Conservation (phyloP, 2,888 invertebrate genomes). For the Pilophorus perplexus region DNA sequence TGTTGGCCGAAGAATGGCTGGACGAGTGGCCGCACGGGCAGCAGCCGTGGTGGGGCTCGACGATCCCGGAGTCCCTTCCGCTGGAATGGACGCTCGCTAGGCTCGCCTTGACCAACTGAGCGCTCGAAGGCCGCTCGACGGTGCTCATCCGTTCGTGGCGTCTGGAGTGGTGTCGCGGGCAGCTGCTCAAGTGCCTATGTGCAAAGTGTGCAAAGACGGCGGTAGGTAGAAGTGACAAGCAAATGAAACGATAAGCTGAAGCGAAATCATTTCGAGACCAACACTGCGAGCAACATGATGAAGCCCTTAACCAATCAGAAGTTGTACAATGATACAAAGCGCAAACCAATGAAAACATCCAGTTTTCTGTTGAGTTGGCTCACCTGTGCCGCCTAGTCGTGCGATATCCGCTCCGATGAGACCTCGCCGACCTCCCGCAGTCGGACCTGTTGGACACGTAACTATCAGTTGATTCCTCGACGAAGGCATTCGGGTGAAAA, state of each 20-base stretch:
- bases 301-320: no score
- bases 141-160: slow-evolving; percentile 8
- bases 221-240: no score
- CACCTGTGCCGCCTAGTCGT: slow-evolving; percentile 38
- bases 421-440: slow-evolving; percentile 47
- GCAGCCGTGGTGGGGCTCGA: slow-evolving; percentile 49
- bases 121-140: slow-evolving; percentile 24
- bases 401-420: slow-evolving; percentile 21
- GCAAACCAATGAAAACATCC: no score
- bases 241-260: no score
- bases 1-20: slow-evolving; percentile 65
- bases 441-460: slow-evolving; percentile 47
- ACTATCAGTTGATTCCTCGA: slow-evolving; percentile 49
- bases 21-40: slow-evolving; percentile 66
- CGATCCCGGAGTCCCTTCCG: slow-evolving; percentile 78
- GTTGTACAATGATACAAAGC: no score
- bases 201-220: no score
- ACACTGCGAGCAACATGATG: no score
- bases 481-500: slow-evolving; percentile 49
- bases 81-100: slow-evolving; percentile 78
- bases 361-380: neutral
- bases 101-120: slow-evolving; percentile 63
- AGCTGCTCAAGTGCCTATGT: slow-evolving; percentile 45
- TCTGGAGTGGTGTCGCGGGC: slow-evolving; percentile 45
- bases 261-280: no score